Base-by-base conservation (phyloP, 1,140 invertebrate species). In the Camponotus vicinus region DNA sequence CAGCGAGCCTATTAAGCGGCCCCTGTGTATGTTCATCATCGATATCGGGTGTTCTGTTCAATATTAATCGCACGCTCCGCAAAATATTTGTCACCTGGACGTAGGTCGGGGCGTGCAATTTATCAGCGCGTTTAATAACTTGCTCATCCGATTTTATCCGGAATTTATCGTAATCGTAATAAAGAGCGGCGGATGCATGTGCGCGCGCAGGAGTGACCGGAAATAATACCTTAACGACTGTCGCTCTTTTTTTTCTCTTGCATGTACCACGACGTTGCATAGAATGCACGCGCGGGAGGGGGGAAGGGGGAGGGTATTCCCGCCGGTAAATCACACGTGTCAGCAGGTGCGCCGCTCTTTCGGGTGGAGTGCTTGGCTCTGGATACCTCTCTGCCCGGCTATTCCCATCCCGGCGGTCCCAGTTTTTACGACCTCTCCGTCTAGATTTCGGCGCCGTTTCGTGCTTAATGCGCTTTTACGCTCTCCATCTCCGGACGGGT, bases 311-410 rank as follows among this genome's bases (percentile, higher is more conserved):
- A 27, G 27, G 27, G 57, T 34, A 69, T 59, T 71, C 70, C 15
- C 59, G 80, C 59, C 75, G 32, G 67, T 79, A 88, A 88, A 88
- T 88, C 83, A 86, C 75, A 70, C 59, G 59, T 67, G 82, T 57
- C 73, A 63, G 64, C 71, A 84, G 45, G 76, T 87, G 76, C 80
- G 55, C 57, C 70, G 52, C 49, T 63, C 83, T 88, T 79, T 86
- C 75, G 75, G 49, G 49, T 49, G 11, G 63, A 64, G 61, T 40
- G 45, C 32, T 21, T 49, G 85, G 45, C 13, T 1, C 27, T 49
- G 45, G 45, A 83, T 73, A 32, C 32, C 40, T 49, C 49, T 49
- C 11, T 49, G 13, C 66, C 13, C 18, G 75, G 34, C 86, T 40
- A 86, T 86, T 59, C 49, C 42, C 83, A 73, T 88, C 67, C 77